phyloP scores from a whole-genome alignment of 2,888 invertebrate species.

The Pristionchus japonicus region DNA sequence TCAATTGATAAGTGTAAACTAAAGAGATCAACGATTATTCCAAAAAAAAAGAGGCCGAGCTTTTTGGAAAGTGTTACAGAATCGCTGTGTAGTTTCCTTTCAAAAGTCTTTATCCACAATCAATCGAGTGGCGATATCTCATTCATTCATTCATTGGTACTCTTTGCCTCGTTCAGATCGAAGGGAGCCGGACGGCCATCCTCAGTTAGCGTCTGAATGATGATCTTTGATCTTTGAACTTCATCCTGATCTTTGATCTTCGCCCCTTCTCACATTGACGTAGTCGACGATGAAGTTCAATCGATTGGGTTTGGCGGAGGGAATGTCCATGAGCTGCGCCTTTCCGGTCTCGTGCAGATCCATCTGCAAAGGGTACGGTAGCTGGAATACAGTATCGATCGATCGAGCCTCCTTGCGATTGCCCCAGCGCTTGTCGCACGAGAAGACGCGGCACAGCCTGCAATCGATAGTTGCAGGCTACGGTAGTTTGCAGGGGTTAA shows the following conservation, averaged over 20 bases:
- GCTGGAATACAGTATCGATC: not conserved
- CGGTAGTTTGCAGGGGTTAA: not conserved
- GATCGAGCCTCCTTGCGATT: not conserved
- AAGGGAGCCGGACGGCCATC: not conserved
- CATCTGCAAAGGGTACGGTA: not conserved
- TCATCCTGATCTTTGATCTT: not conserved
- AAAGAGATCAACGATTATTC: too few species aligned
- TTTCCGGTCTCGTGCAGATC: not conserved
- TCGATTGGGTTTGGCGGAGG: not conserved
- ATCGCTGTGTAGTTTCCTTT: not conserved
- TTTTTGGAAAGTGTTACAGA: too few species aligned
- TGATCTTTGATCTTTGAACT: conserved; percentile 9
- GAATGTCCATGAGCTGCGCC: not conserved
- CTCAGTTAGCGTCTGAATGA: not conserved
- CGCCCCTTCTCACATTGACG: not conserved
- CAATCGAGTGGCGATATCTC: not conserved
- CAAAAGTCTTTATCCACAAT: not conserved
- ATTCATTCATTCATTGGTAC: not conserved
- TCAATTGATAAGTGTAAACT: too few species aligned
- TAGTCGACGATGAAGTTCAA: conserved; percentile 26
- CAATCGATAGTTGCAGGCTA: not conserved
- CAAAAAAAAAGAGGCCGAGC: too few species aligned
- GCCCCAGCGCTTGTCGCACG: not conserved
- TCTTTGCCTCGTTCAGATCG: not conserved
- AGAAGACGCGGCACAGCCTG: conserved; percentile 13